Evolutionary conservation across 2,888 invertebrate species (phyloP), one percentile per base, ranked within the genome.

Genomic region (Euzophera pinguis): DNA sequence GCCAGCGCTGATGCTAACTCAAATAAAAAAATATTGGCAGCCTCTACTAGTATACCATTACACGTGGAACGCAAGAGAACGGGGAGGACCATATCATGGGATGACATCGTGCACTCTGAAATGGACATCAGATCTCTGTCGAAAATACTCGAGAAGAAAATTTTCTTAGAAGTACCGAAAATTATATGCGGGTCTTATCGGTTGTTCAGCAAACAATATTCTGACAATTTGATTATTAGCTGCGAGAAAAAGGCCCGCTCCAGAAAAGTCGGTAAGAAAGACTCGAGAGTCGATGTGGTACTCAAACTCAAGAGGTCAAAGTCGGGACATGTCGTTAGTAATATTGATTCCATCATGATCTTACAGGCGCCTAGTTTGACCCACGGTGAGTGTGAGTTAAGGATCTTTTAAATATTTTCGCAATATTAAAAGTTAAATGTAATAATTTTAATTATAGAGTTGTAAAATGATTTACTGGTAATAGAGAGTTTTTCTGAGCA

Each of bases 381-480:
- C 53, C 43, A 53, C 48, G 71, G 69, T 69, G 63, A 65, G 53
- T 56, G 47, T 12, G 14, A 22, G 35, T 32, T 47, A 14, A 16
- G 9, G 1, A 12, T 41, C 8, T 7, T 32, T 7, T 32, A 7
- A 29, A 29, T 32, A 32, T 22, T 22, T 22, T 5, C 5, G 22
- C 2, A 2, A 22, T 22, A 22, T 2, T 22, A 22, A 22, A 22
- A 5, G 2, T 5, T 22, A 3, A 22, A 22, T 22, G 22, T 22
- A 7, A 32, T 32, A 7, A 32, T 32, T 1, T 6, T 32, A 32
- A 32, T 1, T 32, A 10, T 32, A 6, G 32, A 7, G 3, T 84
- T 83, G 59, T 89, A 88, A 63, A 88, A 88, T 1, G 87, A 84
- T 61, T 88, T 90, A 60, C 88, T 89, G 1, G 84, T 82, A 49